These are phyloP conservation scores for Melipona quadrifasciata DNA, from an alignment of 1,140 invertebrate species.

Conservation along the genomic window DNA sequence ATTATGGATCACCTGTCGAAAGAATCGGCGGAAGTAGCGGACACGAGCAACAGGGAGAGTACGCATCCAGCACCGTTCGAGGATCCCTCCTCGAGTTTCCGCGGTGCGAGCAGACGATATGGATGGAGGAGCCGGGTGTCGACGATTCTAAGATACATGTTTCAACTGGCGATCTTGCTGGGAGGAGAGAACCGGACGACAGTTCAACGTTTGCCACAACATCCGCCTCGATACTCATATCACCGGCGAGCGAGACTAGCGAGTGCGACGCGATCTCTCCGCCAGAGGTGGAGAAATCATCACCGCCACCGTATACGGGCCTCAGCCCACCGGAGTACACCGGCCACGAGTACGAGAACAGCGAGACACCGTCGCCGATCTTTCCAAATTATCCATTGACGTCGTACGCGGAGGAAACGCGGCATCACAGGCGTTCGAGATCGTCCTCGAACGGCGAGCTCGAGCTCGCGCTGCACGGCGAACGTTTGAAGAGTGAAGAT, in stretches of 20 bases:
- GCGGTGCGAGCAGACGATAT: slow-evolving; percentile 21
- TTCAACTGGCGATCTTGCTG: not conserved
- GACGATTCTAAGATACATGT: not conserved
- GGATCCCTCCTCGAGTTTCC: not conserved
- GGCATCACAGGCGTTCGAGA: not conserved
- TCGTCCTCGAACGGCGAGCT: slow-evolving; percentile 12
- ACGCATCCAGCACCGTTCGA: not conserved
- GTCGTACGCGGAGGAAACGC: slow-evolving; percentile 37
- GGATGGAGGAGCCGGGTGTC: slow-evolving; percentile 1
- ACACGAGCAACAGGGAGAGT: slow-evolving; percentile 8
- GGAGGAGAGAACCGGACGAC: not conserved
- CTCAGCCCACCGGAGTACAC: slow-evolving; percentile 57
- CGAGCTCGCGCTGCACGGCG: not conserved
- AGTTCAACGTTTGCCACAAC: not conserved
- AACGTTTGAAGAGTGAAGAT: not conserved
- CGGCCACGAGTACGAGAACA: slow-evolving; percentile 37
- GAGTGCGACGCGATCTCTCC: not conserved
- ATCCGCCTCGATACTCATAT: slow-evolving; percentile 16
- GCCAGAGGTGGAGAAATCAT: slow-evolving; percentile 20
- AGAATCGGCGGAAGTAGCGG: slow-evolving; percentile 12
- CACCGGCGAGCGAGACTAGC: slow-evolving; percentile 11
- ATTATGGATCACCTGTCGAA: slow-evolving; percentile 43
- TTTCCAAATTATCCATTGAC: slow-evolving; percentile 61
- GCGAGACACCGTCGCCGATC: slow-evolving; percentile 58
- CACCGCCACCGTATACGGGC: slow-evolving; percentile 56